Evolutionary conservation across 2,113 vertebrate species (phyloP).

Genomic region (Pachycephala philippinensis): DNA sequence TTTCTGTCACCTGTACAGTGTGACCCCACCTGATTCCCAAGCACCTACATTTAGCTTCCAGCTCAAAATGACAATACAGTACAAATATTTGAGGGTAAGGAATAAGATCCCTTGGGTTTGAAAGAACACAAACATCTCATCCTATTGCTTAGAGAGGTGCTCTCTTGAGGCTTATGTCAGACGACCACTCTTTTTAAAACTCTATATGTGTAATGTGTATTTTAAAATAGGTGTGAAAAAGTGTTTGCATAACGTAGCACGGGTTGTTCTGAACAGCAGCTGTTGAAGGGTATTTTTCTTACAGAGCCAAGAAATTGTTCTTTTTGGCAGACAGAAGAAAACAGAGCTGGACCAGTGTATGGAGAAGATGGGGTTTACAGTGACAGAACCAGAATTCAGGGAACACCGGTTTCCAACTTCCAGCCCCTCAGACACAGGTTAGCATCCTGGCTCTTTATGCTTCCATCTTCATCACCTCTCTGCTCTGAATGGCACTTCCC

Average conservation of each 20-base stretch:
- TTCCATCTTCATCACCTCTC: neutral
- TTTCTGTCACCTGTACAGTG: neutral
- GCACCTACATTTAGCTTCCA: neutral
- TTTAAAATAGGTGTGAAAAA: neutral
- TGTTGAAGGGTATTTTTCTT: neutral
- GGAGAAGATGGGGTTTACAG: neutral
- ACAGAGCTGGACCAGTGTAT: neutral
- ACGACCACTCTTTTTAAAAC: neutral
- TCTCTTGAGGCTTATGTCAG: neutral
- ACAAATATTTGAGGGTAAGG: neutral
- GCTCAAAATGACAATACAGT: neutral
- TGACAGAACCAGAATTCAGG: neutral
- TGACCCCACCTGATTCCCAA: neutral
- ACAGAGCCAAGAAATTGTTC: neutral
- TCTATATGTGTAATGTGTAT: neutral
- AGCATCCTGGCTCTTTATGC: neutral
- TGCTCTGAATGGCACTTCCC: neutral
- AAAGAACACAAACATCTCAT: neutral
- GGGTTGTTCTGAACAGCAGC: neutral
- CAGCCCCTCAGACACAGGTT: neutral
- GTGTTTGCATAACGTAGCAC: neutral
- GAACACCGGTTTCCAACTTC: fast-evolving
- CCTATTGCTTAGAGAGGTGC: neutral
- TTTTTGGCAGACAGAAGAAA: neutral
- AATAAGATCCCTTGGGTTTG: neutral